Percentiles rank a stretch among this genome's conserved stretches.
Evolutionary conservation across 2,888 invertebrate species (phyloP).

Genomic region (Troides oblongomaculatus): DNA sequence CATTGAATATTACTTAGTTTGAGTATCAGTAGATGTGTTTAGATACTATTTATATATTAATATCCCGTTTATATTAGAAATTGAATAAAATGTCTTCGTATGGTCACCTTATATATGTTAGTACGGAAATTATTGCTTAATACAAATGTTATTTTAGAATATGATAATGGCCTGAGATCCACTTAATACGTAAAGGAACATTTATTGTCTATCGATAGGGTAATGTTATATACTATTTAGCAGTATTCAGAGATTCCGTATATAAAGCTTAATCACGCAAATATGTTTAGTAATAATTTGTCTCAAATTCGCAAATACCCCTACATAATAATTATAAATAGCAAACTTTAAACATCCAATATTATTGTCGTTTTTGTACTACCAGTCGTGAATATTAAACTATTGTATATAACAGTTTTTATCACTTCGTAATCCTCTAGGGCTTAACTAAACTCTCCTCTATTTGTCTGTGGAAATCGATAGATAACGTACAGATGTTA

Average conservation of each 20-base stretch:
- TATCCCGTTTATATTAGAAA: too few relatives aligned
- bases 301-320: conserved; percentile 29
- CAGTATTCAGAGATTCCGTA: conserved; percentile 36
- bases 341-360: conserved; percentile 42
- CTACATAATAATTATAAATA: conserved; percentile 34
- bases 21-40: too few relatives aligned
- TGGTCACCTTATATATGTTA: too few relatives aligned
- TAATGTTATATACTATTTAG: conserved; percentile 8
- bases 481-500: conserved; percentile 3
- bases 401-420: background rate
- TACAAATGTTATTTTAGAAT: background rate
- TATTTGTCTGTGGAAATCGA: background rate
- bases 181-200: conserved; percentile 17
- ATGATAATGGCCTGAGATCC: conserved; percentile 19
- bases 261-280: conserved; percentile 15
- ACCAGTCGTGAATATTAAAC: conserved; percentile 38
- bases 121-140: background rate
- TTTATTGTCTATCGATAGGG: conserved; percentile 15
- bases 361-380: conserved; percentile 73
- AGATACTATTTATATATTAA: too few relatives aligned
- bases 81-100: too few relatives aligned
- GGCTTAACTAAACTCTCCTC: background rate
- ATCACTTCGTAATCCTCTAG: background rate
- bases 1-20: too few relatives aligned
- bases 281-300: conserved; percentile 13